phyloP scores from a whole-genome alignment of 2,113 vertebrate species.

The Festucalex cinctus region DNA sequence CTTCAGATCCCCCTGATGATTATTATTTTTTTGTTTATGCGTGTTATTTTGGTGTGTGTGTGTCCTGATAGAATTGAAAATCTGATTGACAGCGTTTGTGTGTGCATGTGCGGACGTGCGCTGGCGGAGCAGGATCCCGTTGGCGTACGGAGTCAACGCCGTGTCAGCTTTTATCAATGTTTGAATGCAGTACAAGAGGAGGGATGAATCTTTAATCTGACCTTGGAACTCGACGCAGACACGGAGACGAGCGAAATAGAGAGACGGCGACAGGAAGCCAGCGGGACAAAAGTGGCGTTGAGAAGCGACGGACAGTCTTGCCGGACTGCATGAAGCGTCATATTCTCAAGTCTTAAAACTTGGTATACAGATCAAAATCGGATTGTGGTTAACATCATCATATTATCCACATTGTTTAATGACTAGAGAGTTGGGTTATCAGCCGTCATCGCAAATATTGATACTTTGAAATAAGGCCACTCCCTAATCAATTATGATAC shows the following conservation, averaged over 20 bases:
- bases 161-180: constrained; percentile 62
- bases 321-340: no score
- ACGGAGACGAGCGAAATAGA: constrained; percentile 18
- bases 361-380: not conserved
- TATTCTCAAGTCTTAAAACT: not conserved
- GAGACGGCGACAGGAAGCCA: constrained; percentile 1
- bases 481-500: no score
- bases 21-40: no score
- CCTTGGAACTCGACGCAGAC: constrained; percentile 48
- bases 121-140: constrained; percentile 7
- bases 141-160: constrained; percentile 31
- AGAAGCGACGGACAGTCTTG: not conserved
- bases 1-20: no score
- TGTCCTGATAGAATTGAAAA: not conserved
- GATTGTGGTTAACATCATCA: not conserved
- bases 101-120: not conserved
- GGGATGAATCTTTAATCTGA: constrained; percentile 64
- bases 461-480: no score
- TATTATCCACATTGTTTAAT: not conserved
- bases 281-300: constrained; percentile 4
- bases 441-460: no score
- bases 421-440: no score
- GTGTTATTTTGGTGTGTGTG: not conserved
- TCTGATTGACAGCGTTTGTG: not conserved
- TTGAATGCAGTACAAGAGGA: constrained; percentile 51